Evolutionary conservation across 1,140 invertebrate species (phyloP).

Genomic region (Bombus sibiricus): DNA sequence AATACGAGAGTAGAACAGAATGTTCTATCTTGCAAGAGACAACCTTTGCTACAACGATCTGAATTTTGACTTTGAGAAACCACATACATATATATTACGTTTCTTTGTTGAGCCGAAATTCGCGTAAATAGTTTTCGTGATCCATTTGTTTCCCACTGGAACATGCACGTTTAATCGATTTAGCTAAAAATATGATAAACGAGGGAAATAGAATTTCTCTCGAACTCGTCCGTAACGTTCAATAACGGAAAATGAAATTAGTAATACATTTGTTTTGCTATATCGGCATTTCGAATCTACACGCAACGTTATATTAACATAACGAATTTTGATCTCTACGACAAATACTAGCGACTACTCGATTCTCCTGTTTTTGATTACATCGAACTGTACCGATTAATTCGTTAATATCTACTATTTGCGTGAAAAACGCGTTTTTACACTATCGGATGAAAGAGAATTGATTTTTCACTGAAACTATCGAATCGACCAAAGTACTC

Average conservation of each 20-base stretch:
- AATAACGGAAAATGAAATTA: background rate
- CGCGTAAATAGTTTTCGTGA: too few relatives aligned
- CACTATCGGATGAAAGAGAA: background rate
- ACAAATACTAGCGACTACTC: too few relatives aligned
- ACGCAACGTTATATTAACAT: background rate
- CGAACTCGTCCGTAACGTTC: background rate
- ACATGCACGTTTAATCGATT: background rate
- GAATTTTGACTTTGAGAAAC: background rate
- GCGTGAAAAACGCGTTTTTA: too few relatives aligned
- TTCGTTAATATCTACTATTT: too few relatives aligned
- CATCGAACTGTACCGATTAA: too few relatives aligned
- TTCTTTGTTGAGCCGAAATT: background rate
- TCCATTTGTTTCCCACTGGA: too few relatives aligned
- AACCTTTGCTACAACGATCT: background rate
- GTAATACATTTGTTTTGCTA: background rate
- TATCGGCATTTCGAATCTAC: background rate
- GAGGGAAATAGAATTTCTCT: background rate
- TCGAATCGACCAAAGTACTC: background rate
- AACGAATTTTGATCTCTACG: background rate
- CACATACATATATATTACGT: too few relatives aligned
- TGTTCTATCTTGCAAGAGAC: background rate
- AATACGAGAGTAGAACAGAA: too few relatives aligned
- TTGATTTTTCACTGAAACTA: background rate
- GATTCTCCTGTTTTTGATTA: too few relatives aligned
- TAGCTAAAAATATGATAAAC: conserved; percentile 3